Evolutionary conservation across 2,888 invertebrate genomes (phyloP).

Genomic region (Orchesellides sinensis): DNA sequence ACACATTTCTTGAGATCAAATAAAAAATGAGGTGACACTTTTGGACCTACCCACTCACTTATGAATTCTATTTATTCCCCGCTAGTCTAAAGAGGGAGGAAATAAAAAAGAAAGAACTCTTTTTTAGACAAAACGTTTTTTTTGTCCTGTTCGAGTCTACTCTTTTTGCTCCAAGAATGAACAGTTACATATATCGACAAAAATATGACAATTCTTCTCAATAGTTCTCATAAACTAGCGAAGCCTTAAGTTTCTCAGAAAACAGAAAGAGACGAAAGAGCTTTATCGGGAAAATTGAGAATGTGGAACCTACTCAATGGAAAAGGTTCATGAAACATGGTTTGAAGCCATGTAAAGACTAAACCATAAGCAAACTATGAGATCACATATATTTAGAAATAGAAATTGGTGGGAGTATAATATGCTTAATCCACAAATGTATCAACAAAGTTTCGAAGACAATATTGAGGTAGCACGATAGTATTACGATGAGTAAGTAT

Average conservation of each 20-base stretch:
- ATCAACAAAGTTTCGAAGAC: too few species aligned
- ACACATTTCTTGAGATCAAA: not conserved
- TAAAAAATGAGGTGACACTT: conserved; percentile 30
- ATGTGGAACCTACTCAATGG: conserved; percentile 39
- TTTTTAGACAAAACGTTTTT: not conserved
- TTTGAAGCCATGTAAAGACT: not conserved
- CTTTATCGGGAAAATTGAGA: not conserved
- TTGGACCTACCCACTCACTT: conserved; percentile 28
- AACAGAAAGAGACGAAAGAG: not conserved
- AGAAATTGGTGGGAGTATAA: too few species aligned
- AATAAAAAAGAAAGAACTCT: not conserved
- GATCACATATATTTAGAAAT: not conserved
- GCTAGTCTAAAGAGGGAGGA: not conserved
- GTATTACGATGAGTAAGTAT: too few species aligned
- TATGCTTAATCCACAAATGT: too few species aligned
- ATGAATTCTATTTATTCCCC: conserved; percentile 25
- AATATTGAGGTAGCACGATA: not conserved
- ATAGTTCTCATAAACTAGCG: not conserved
- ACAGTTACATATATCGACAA: not conserved
- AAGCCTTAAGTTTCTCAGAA: not conserved
- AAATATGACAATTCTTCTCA: not conserved
- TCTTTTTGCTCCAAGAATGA: not conserved
- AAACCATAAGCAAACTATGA: not conserved
- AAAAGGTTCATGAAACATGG: conserved; percentile 9
- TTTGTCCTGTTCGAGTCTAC: not conserved